Base-by-base conservation (phyloP, 2,113 vertebrate genomes). In the Lipophrys pholis region DNA sequence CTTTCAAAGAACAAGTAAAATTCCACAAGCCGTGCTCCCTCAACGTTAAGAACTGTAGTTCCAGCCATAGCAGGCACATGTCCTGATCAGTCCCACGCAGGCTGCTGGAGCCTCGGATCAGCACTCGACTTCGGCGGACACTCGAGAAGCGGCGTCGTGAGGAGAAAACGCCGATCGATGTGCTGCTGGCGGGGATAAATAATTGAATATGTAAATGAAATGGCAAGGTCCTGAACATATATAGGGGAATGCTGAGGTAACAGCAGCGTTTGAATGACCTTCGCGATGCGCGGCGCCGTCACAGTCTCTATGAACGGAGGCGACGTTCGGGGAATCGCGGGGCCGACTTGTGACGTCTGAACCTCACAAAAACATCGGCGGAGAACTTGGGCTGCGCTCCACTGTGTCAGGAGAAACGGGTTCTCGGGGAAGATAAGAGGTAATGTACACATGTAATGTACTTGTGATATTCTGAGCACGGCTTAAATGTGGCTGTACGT, bases 371-470 rank as follows among this genome's bases (percentile, higher is more conserved):
- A 30, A 81, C 62, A 69, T 67, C 9, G 55, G 39, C 60, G 39
- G 52, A 39, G 57, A 73, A 70, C 11, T 10, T 10, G 14, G 41
- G 40, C 68, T 58, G 40, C 55, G 17, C 40, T 12, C 1, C 46
- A 55, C 43, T 72, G n/a, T 74, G 67, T 76, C 55, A 35, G 69
- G 72, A 46, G 17, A 55, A 54, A 69, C 65, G 7, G 14, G 45
- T 49, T 57, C 30, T 42, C 67, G 12, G 45, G 41, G 3, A 7
- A 67, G 73, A 88, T 82, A 81, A 61, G 57, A n/a, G n/a, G n/a
- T n/a, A n/a, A 64, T 15, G 15, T 35, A 30, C 57, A 62, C 48
- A 15, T 57, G 35, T 11, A 35, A 66, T 50, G 55, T 38, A 43
- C 58, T 62, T 75, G 55, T 70, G 11, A 69, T 38, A 43, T 21